A percentile compares a stretch with the other conserved stretches of the same genome.
Conservation (phyloP, 2,797 vertebrate genomes). For the Acanthiza pusilla region DNA sequence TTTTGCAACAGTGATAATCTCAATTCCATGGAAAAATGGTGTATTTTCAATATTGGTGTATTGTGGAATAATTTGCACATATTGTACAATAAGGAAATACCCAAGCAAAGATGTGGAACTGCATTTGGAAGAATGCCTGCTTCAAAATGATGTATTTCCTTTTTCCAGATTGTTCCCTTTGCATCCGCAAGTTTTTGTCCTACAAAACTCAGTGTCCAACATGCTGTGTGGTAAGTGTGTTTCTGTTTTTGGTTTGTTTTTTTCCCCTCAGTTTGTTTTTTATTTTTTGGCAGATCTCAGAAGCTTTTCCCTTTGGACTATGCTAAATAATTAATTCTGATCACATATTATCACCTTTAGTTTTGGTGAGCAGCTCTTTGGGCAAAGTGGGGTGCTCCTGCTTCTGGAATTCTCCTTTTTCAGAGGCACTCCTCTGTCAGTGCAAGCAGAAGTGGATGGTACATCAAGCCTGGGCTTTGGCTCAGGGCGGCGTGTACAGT, state of each 20-base stretch:
- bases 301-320: neutral
- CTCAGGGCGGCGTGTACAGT: neutral
- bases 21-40: neutral
- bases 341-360: fast-evolving
- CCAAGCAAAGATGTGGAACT: neutral
- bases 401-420: neutral
- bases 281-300: neutral
- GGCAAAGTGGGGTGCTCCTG: neutral
- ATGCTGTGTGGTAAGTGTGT: conserved; percentile 86
- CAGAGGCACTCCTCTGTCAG: neutral
- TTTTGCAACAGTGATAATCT: neutral
- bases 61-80: neutral
- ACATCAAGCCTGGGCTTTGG: neutral
- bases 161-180: conserved; percentile 91
- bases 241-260: neutral
- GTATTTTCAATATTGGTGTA: neutral
- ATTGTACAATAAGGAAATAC: neutral
- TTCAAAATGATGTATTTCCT: neutral
- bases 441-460: neutral
- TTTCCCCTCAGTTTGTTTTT: neutral
- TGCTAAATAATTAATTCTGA: neutral
- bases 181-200: conserved; percentile 91
- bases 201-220: conserved; percentile 90
- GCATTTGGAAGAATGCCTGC: neutral
- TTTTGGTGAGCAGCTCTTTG: neutral